Percentiles rank a stretch among this genome's conserved stretches.
phyloP scores from a whole-genome alignment of 1,140 invertebrate genomes.

The Drosophila sucinea region DNA sequence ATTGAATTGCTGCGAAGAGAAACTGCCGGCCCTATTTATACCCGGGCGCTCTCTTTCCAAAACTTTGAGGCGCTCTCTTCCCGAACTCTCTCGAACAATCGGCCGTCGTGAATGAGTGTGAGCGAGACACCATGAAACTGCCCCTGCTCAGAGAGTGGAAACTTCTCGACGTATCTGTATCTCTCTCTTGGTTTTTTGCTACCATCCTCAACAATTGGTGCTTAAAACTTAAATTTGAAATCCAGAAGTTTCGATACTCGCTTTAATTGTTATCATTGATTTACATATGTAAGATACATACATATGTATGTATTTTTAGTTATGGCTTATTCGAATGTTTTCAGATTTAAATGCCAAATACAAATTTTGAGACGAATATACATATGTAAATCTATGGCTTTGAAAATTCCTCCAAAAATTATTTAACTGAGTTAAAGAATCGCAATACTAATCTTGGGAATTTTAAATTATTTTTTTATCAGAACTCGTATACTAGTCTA shows the following conservation, averaged over 20 bases:
- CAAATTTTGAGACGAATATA: too few species aligned
- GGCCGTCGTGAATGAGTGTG: conserved; percentile 3
- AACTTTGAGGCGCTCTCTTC: conserved; percentile 56
- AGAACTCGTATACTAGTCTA: too few species aligned
- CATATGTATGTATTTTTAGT: not conserved
- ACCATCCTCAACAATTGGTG: conserved; percentile 3
- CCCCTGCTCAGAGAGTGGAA: not conserved
- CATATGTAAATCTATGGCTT: too few species aligned
- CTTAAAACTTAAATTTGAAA: not conserved
- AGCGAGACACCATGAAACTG: conserved; percentile 4
- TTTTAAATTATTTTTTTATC: too few species aligned
- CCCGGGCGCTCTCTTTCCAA: conserved; percentile 44
- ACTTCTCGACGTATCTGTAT: not conserved
- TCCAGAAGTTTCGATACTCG: too few species aligned
- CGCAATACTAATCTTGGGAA: too few species aligned
- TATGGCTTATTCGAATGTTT: too few species aligned
- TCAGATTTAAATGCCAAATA: too few species aligned
- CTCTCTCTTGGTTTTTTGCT: not conserved
- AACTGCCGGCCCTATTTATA: conserved; percentile 61
- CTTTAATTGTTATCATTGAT: too few species aligned
- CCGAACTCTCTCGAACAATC: conserved; percentile 34
- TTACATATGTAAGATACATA: not conserved
- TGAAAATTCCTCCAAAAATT: too few species aligned
- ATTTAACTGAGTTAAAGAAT: too few species aligned
- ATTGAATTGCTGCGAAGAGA: conserved; percentile 59